These are phyloP conservation scores for Leptinotarsa juncta DNA, from an alignment of 2,888 invertebrate genomes.

Conservation along the genomic window DNA sequence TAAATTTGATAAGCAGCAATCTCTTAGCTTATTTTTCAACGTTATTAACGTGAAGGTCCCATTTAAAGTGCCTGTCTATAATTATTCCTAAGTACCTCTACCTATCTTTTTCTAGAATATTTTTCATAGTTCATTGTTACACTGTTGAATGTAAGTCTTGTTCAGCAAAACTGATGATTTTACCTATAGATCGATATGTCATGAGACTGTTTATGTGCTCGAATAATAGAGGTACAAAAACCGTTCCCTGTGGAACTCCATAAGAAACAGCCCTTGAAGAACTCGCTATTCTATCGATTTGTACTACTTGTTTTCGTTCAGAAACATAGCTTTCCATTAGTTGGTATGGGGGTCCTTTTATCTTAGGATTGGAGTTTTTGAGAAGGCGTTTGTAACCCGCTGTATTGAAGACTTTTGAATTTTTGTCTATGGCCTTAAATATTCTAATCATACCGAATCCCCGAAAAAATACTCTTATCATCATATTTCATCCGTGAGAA, in stretches of 20 bases:
- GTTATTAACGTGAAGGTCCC: not conserved
- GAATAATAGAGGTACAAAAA: not conserved
- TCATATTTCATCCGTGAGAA: too few species aligned
- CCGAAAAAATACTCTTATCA: too few species aligned
- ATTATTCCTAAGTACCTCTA: not conserved
- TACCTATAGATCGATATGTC: not conserved
- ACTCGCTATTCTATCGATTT: not conserved
- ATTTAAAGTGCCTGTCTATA: not conserved
- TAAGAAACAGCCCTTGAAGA: not conserved
- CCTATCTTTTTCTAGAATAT: not conserved
- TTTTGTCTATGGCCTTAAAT: not conserved
- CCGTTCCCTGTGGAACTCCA: not conserved
- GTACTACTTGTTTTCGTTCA: not conserved
- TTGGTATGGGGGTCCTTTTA: not conserved
- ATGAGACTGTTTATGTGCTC: not conserved
- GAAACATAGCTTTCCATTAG: not conserved
- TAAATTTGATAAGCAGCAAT: not conserved
- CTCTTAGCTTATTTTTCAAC: not conserved
- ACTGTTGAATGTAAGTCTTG: not conserved
- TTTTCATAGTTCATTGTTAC: not conserved
- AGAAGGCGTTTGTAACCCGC: not conserved
- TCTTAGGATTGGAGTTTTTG: not conserved
- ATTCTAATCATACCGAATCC: too few species aligned
- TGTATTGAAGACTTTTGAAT: not conserved
- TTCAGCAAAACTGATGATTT: not conserved